Evolutionary conservation across 2,113 vertebrate genomes (phyloP), one percentile per base, ranked within the genome.

Genomic region (Nycticorax nycticorax): DNA sequence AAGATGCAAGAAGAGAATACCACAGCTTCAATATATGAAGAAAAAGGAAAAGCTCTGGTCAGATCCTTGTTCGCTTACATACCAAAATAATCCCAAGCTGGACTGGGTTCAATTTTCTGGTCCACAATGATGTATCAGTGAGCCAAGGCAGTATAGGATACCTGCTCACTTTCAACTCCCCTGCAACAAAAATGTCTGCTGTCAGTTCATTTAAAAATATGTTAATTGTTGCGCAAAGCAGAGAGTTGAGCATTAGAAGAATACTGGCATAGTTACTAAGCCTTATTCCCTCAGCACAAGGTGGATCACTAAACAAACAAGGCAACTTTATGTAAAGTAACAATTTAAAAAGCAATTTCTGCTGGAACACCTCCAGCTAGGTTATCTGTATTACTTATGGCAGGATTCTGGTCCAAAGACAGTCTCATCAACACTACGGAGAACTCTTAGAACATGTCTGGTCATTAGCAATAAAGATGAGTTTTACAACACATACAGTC

Each of bases 41-140:
- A 66, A 84, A 95, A 93, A 88, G 30, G 27, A 88, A 92, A 95
- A 86, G 84, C 93, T 96, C 96, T 97, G 96, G 94, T 96, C 93
- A 92, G 91, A 96, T 97, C 94, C 91, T 97, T 94, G 91, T 97
- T 93, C 7, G 21, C 96, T 97, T 97, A 97, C 96, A 97, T 97
- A 97, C 96, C 96, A 97, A 96, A 97, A 95, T 92, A 96, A 93
- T 97, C 95, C 96, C 96, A 97, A 97, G 95, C 95, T 96, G 94
- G 96, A 97, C 96, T 96, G 96, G 93, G 93, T 96, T 97, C 93
- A 97, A 95, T 92, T 97, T 97, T 86, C 95, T 95, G 96, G 95
- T 97, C 96, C 96, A 97, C 96, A 97, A 97, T 97, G 96, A 91
- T 96, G 96, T 96, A 95, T 97, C 96, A 97, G 96, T 97, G 96